Conservation (phyloP, 2,797 vertebrate genomes). For the Odontamblyopus rebecca region DNA sequence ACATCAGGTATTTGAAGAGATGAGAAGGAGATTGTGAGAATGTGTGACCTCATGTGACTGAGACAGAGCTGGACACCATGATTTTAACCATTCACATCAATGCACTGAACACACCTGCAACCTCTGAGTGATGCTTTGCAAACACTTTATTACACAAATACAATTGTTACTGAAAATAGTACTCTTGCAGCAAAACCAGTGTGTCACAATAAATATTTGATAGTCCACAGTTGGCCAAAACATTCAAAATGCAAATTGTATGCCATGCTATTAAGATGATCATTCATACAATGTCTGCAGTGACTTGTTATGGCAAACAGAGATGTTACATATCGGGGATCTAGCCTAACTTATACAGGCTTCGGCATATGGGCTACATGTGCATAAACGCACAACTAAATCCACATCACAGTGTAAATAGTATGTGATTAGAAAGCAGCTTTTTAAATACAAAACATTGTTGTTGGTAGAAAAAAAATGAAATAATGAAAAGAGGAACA, state of each 20-base stretch:
- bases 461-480: not conserved
- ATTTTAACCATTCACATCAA: not conserved
- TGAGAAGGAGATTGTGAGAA: not conserved
- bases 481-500: not conserved
- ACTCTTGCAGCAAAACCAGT: constrained; percentile 96
- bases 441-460: not conserved
- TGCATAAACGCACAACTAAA: not conserved
- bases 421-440: not conserved
- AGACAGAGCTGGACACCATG: not conserved
- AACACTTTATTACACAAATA: constrained; percentile 99
- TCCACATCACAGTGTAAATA: not conserved
- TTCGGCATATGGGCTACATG: not conserved
- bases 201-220: constrained; percentile 90
- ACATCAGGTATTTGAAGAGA: not conserved
- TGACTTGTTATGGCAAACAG: constrained; percentile 6
- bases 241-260: constrained; percentile 37
- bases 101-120: constrained; percentile 6
- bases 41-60: not conserved
- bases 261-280: constrained; percentile 42
- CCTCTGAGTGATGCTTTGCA: constrained; percentile 84
- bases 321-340: not conserved
- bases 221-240: constrained; percentile 79
- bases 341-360: not conserved
- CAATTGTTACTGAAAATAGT: constrained; percentile 99
- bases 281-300: constrained; percentile 19